Evolutionary conservation across 2,888 invertebrate genomes (phyloP).

Genomic region (Caradrina kadenii): DNA sequence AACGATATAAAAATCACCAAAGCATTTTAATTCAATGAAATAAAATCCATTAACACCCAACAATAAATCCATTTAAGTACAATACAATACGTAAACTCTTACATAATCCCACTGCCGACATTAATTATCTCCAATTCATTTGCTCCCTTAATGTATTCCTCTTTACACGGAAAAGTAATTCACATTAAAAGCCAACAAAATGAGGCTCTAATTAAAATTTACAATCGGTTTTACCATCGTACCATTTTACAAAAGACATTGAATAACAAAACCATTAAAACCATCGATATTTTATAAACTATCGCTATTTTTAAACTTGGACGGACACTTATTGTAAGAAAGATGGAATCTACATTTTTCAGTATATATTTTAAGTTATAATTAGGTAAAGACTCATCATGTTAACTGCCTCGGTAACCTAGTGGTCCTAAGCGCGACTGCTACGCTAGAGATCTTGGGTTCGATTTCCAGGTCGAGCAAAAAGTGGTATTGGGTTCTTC

Average conservation of each 20-base stretch:
- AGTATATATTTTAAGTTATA: no score
- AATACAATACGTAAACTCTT: conserved; percentile 46
- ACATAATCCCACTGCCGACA: conserved; percentile 35
- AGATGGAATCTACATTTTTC: no score
- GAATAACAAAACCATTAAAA: background rate
- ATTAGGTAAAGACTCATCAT: no score
- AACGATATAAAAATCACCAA: conserved; percentile 6
- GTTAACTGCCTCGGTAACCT: no score
- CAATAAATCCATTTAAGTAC: conserved; percentile 37
- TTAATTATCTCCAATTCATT: conserved; percentile 52
- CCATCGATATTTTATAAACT: background rate
- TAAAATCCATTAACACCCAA: conserved; percentile 39
- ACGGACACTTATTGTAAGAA: no score
- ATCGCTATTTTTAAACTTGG: conserved; percentile 3
- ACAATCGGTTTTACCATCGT: conserved; percentile 12
- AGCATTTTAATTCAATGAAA: conserved; percentile 14
- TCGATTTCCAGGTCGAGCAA: no score
- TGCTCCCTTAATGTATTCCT: conserved; percentile 50
- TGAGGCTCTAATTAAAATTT: conserved; percentile 44
- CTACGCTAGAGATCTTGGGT: no score
- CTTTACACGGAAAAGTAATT: conserved; percentile 44
- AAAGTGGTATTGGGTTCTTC: no score
- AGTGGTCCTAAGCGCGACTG: no score
- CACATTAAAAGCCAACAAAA: conserved; percentile 42
- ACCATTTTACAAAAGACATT: conserved; percentile 1